Conservation (phyloP, 2,888 invertebrate species). For the Neria commutata region DNA sequence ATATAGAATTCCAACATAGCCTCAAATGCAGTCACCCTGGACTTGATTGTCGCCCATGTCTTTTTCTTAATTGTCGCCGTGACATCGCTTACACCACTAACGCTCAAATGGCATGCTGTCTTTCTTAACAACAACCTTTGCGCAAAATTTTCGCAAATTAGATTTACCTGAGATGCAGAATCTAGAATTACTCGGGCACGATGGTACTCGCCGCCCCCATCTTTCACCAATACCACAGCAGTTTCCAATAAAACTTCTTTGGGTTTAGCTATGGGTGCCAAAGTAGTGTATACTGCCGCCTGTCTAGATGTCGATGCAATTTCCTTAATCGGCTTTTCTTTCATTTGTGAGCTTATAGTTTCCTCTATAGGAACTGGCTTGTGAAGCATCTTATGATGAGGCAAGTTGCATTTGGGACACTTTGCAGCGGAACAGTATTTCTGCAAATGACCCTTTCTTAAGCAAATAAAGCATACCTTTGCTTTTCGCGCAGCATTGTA, state of each 20-base stretch:
- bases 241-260: background rate
- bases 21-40: too few species aligned
- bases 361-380: background rate
- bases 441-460: slow-evolving; percentile 8
- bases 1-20: background rate
- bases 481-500: too few species aligned
- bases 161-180: background rate
- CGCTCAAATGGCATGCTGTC: background rate
- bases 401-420: slow-evolving; percentile 2
- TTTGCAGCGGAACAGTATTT: slow-evolving; percentile 4
- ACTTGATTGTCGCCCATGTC: background rate
- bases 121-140: slow-evolving; percentile 2
- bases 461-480: too few species aligned
- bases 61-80: slow-evolving; percentile 1
- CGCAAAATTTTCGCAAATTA: slow-evolving; percentile 4
- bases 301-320: background rate
- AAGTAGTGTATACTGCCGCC: background rate
- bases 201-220: background rate
- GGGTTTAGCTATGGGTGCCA: background rate
- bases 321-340: too few species aligned
- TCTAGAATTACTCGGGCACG: slow-evolving; percentile 1
- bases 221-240: slow-evolving; percentile 1
- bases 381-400: slow-evolving; percentile 10
- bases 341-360: background rate
- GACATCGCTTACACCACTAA: background rate